Evolutionary conservation across 2,797 vertebrate genomes (phyloP), one percentile per base, ranked within the genome.

Genomic region (Thaleichthys pacificus): DNA sequence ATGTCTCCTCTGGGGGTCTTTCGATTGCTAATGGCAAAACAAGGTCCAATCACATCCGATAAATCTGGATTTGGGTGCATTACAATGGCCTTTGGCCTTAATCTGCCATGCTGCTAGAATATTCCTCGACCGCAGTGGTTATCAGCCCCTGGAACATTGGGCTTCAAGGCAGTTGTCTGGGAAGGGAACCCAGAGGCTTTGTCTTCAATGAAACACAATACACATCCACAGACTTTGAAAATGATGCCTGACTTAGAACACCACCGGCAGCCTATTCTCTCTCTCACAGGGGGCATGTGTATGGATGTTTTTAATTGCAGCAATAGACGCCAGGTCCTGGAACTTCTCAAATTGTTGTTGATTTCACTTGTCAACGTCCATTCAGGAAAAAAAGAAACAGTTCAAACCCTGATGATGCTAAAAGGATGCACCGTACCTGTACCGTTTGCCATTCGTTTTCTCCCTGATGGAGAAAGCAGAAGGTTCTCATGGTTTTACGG

Each of bases 31-130:
- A 90, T 84, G 73, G 66, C 19, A 80, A 84, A 84, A 86, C 81
- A 85, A 86, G 80, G 76, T 77, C 77, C 73, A 77, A 84, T 86
- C 78, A 80, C 73, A 63, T 70, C 35, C 74, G 82, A 70, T 76
- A 78, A 66, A 82, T 89, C 76, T 81, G 77, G 81, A 79, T 82
- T 87, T 72, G 26, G 63, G 17, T n/a, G 42, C 64, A 72, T 89
- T 81, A 87, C 89, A 88, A 83, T 78, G 81, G 63, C 79, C 76
- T 61, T 68, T 86, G 82, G 82, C 83, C 88, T 83, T 87, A 88
- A 85, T 87, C 80, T 79, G 78, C 76, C 78, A 80, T 68, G 76
- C 87, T 87, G 92, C 91, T 85, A 83, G 89, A 91, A 89, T 89
- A 86, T 82, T 73, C n/a, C 42, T 73, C 80, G 7, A 79, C 80